These are phyloP conservation scores for Drosophila sturtevanti DNA, from an alignment of 1,140 invertebrate genomes.

Conservation along the genomic window DNA sequence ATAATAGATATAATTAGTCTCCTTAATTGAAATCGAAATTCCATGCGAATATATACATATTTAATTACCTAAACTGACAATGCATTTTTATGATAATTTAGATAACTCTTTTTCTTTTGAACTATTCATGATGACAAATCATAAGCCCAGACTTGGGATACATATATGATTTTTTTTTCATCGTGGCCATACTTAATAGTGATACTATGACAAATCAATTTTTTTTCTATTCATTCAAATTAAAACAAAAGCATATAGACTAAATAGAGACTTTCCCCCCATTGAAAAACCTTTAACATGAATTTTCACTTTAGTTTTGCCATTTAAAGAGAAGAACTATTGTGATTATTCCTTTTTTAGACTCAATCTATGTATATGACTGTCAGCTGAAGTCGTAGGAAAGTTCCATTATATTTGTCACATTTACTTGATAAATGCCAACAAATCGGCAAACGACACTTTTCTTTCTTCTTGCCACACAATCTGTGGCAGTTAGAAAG, in stretches of 20 bases:
- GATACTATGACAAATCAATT: conserved; percentile 11
- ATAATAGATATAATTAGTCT: no score
- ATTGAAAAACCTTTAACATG: conserved; percentile 6
- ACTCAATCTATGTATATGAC: not conserved
- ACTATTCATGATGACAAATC: not conserved
- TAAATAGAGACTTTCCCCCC: not conserved
- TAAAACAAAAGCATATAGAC: conserved; percentile 12
- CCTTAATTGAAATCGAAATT: not conserved
- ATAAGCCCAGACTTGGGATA: not conserved
- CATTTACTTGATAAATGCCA: conserved; percentile 49
- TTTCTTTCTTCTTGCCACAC: conserved; percentile 45
- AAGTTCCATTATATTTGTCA: conserved; percentile 14
- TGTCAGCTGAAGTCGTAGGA: not conserved
- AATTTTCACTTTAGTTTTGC: conserved; percentile 6
- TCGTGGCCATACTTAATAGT: not conserved
- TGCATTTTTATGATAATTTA: not conserved
- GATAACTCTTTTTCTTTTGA: not conserved
- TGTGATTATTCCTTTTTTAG: conserved; percentile 1
- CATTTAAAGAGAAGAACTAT: conserved; percentile 10
- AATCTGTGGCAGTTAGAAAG: conserved; percentile 60
- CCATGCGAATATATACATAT: not conserved
- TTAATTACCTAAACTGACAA: not conserved
- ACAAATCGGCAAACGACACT: conserved; percentile 63
- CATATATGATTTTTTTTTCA: not conserved
- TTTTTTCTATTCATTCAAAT: not conserved